These are phyloP conservation scores for Lateolabrax maculatus DNA, from an alignment of 2,797 vertebrate species.

Conservation along the genomic window DNA sequence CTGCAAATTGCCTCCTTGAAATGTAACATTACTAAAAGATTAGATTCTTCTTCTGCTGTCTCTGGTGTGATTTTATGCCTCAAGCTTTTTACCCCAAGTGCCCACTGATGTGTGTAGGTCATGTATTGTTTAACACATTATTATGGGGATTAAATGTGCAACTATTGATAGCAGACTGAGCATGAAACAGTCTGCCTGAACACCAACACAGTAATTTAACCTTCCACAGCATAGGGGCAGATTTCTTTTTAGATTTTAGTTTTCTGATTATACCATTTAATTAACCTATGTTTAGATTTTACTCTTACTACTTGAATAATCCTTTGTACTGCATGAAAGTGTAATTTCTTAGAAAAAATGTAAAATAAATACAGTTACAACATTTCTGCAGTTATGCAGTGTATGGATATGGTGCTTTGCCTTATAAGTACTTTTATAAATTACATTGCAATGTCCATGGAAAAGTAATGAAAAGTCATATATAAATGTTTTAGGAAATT, in stretches of 20 bases:
- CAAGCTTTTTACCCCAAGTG: constrained; percentile 4
- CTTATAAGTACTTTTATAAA: not conserved
- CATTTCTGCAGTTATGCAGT: not conserved
- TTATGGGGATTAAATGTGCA: constrained; percentile 21
- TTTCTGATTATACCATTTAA: not conserved
- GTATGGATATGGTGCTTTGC: not conserved
- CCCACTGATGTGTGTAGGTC: not conserved
- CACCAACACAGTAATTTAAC: not conserved
- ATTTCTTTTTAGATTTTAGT: too few relatives aligned
- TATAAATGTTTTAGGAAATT: not conserved
- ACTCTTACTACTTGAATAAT: not conserved
- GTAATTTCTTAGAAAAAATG: not conserved
- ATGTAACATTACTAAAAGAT: constrained; percentile 28
- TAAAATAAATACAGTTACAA: not conserved
- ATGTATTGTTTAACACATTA: constrained; percentile 38
- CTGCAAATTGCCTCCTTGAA: constrained; percentile 1
- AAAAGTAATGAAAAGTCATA: too few relatives aligned
- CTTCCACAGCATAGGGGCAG: not conserved
- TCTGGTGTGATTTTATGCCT: constrained; percentile 18
- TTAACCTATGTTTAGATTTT: not conserved
- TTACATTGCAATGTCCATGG: not conserved
- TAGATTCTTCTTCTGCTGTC: constrained; percentile 3
- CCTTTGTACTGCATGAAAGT: not conserved
- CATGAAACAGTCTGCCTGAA: not conserved
- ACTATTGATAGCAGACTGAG: not conserved